Percentiles rank a stretch among this genome's conserved stretches.
Conservation (phyloP, 2,888 invertebrate species). For the Ceramica pisi region DNA sequence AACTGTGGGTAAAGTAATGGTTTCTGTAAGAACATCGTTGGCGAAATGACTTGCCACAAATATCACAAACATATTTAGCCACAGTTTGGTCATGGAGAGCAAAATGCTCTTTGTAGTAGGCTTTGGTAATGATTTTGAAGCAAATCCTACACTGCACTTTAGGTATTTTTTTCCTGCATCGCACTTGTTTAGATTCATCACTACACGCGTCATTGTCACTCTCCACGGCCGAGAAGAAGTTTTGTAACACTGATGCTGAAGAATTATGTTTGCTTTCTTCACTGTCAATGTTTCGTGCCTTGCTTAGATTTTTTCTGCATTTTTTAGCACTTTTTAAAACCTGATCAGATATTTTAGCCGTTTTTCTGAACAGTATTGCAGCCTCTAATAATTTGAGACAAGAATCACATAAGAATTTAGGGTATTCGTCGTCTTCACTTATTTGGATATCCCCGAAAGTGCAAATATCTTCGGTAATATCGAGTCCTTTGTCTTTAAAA, state of each 20-base stretch:
- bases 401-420: conserved; percentile 77
- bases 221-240: conserved; percentile 34
- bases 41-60: conserved; percentile 80
- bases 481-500: conserved; percentile 35
- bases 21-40: conserved; percentile 77
- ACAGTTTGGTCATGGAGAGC: conserved; percentile 68
- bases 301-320: background rate
- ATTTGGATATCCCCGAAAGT: conserved; percentile 72
- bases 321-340: conserved; percentile 63
- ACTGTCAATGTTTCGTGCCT: background rate
- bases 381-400: conserved; percentile 78
- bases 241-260: conserved; percentile 29
- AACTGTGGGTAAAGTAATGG: conserved; percentile 76
- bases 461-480: conserved; percentile 27
- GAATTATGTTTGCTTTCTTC: conserved; percentile 10
- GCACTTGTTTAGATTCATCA: conserved; percentile 15
- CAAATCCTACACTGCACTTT: conserved; percentile 46
- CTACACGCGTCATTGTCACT: conserved; percentile 27
- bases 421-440: conserved; percentile 73
- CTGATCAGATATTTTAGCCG: conserved; percentile 75
- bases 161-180: conserved; percentile 19
- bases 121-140: conserved; percentile 52
- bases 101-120: conserved; percentile 48
- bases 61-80: conserved; percentile 77
- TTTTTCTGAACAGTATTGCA: conserved; percentile 78